Evolutionary conservation across 30 jellyfish, hydroid and myxozoan genomes (phyloP), one percentile per base, ranked within the genome.

Genomic region (Rhopilema esculentum): DNA sequence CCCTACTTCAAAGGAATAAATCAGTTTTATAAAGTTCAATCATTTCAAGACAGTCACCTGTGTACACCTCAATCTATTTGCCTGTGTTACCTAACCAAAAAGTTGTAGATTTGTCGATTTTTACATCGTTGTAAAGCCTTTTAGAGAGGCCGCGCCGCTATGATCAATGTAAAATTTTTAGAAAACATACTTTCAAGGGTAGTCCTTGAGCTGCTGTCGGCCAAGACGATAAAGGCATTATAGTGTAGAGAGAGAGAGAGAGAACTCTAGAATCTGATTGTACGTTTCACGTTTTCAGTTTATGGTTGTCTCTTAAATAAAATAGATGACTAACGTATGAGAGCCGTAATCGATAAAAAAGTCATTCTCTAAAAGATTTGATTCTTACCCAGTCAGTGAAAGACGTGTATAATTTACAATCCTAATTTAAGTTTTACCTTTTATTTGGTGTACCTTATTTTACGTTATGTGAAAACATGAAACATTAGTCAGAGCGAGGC

Each of bases 121-220:
- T 67, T 67, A 67, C 78, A 31, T 20, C 78, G 78, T 67, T 1
- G 40, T 16, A 30, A 73, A n/a, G 81, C 65, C 81, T 29, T 70
- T 29, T 27, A 51, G 18, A 70, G 81, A 29, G 81, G 65, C 81
- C n/a, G n/a, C n/a, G 57, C 57, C 57, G 12, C 57, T 40, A 40
- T 40, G 9, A 40, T 40, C 57, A 40, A 12, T 40, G 57, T 40
- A 40, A 2, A 40, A 40, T 40, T 40, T 40, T 40, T 40, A 40
- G 57, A 40, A 2, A 40, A 40, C 12, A 40, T 40, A 40, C 57
- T 12, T 40, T 40, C 57, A 40, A 40, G 57, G 57, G 57, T 40
- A 40, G 57, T 12, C 57, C 57, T 40, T 40, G 57, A 40, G 57
- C 57, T 40, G 57, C 12, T 40, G 57, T 12, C 57, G 57, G 6